phyloP scores from a whole-genome alignment of 2,888 invertebrate species.

The Xestia rhomboidea region DNA sequence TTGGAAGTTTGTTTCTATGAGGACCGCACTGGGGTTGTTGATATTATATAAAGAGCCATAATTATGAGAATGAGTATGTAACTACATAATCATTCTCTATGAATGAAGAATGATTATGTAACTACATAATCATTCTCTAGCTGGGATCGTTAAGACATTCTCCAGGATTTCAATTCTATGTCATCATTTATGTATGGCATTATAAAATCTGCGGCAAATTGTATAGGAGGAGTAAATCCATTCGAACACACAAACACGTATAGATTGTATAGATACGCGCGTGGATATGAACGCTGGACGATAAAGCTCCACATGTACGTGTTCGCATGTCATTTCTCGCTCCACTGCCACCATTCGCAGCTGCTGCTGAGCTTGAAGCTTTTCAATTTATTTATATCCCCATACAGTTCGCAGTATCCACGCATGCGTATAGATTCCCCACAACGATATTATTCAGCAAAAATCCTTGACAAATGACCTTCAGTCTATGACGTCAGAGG shows the following conservation, averaged over 20 bases:
- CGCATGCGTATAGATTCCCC: slow-evolving; percentile 59
- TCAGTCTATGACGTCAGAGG: slow-evolving; percentile 53
- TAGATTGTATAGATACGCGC: slow-evolving; percentile 6
- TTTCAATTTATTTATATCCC: slow-evolving; percentile 62
- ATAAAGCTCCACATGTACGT: slow-evolving; percentile 41
- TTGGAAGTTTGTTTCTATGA: not conserved
- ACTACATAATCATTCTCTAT: no score
- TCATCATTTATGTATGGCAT: not conserved
- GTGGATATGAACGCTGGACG: slow-evolving; percentile 42
- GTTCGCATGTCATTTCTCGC: slow-evolving; percentile 64
- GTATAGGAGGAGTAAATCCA: slow-evolving; percentile 12
- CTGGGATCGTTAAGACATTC: not conserved
- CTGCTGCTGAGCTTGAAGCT: slow-evolving; percentile 54
- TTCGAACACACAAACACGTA: not conserved
- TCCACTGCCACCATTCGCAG: slow-evolving; percentile 55
- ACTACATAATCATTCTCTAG: no score
- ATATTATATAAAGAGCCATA: not conserved
- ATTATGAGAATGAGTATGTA: no score
- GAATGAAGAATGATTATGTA: no score
- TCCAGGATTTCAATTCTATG: not conserved
- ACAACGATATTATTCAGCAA: slow-evolving; percentile 61
- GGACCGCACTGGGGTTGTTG: not conserved
- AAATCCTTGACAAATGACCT: slow-evolving; percentile 62
- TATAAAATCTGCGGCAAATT: not conserved
- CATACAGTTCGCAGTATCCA: slow-evolving; percentile 44